phyloP scores from a whole-genome alignment of 1,140 invertebrate species.

The Aphelinus certus region DNA sequence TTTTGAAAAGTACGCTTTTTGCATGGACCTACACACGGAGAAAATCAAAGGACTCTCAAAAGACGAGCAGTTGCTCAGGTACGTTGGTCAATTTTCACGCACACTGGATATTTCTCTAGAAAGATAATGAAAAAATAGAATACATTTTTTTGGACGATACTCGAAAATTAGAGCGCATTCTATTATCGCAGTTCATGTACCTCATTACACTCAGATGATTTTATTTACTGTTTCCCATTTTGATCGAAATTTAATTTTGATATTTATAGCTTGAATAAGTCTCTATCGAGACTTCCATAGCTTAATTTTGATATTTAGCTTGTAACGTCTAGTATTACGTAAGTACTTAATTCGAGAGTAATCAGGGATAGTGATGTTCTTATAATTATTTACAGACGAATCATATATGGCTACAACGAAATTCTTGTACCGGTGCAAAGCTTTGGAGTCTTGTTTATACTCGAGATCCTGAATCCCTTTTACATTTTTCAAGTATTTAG shows the following conservation, averaged over 20 bases:
- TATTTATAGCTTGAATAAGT: too few species aligned
- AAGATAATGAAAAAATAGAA: not conserved
- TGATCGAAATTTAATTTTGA: too few species aligned
- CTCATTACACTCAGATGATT: too few species aligned
- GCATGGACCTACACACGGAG: constrained; percentile 69
- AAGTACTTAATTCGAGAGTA: too few species aligned
- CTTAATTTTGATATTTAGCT: too few species aligned
- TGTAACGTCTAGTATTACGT: too few species aligned
- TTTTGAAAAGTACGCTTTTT: constrained; percentile 71
- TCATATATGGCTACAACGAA: constrained; percentile 83
- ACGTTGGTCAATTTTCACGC: not conserved
- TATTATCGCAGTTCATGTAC: not conserved
- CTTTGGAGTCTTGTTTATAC: constrained; percentile 74
- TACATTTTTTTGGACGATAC: not conserved
- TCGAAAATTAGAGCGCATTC: not conserved
- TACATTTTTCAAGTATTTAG: constrained; percentile 92
- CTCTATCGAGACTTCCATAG: too few species aligned
- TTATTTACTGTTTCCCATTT: too few species aligned
- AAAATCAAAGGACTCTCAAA: constrained; percentile 67
- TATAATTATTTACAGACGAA: constrained; percentile 66
- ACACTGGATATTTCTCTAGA: not conserved
- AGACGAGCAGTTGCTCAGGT: constrained; percentile 66
- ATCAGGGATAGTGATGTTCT: too few species aligned
- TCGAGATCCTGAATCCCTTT: constrained; percentile 93
- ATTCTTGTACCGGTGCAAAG: constrained; percentile 82